phyloP scores from a whole-genome alignment of 2,888 invertebrate species.

The Euplexia lucipara region DNA sequence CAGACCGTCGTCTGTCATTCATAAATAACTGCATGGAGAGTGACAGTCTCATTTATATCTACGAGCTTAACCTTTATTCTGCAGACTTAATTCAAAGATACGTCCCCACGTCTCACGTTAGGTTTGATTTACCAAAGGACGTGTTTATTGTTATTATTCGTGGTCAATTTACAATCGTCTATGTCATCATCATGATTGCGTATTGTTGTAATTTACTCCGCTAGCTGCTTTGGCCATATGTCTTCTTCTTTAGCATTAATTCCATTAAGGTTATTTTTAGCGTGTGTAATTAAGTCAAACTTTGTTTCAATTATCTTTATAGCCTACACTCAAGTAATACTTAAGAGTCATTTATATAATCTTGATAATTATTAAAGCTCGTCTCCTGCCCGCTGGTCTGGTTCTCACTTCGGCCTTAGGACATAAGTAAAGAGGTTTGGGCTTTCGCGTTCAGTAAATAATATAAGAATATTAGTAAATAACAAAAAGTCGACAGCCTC shows the following conservation, averaged over 20 bases:
- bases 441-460: too few species aligned
- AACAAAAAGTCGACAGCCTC: too few species aligned
- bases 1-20: neutral
- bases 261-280: neutral
- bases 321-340: neutral
- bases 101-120: neutral
- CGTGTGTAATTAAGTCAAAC: conserved; percentile 7
- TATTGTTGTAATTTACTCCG: conserved; percentile 25
- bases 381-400: too few species aligned
- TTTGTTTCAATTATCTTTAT: neutral
- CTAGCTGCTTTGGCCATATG: conserved; percentile 6
- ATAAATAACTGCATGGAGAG: too few species aligned
- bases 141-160: conserved; percentile 26
- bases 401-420: too few species aligned
- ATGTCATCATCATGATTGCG: conserved; percentile 33
- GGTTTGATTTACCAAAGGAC: conserved; percentile 25
- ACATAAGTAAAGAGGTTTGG: too few species aligned
- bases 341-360: neutral
- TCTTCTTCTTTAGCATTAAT: conserved; percentile 10
- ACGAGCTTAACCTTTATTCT: neutral
- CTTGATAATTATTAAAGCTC: neutral
- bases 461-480: too few species aligned
- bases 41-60: neutral
- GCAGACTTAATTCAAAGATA: neutral
- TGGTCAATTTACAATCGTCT: conserved; percentile 23